Evolutionary conservation across 2,888 invertebrate species (phyloP), one percentile per base, ranked within the genome.

Genomic region (Digitonthophagus gazella): DNA sequence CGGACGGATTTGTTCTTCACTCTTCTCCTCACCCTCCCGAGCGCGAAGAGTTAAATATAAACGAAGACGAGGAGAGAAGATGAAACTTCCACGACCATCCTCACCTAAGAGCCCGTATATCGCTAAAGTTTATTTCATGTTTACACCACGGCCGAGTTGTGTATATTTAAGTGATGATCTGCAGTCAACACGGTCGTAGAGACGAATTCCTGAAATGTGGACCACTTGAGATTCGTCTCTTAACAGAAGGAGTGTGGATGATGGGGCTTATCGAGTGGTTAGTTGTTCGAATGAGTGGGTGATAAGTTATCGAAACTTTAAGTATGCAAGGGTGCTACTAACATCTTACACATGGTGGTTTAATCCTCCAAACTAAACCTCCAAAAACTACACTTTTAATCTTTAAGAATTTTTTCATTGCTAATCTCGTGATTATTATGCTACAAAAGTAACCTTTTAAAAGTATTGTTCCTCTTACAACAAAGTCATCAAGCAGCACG

Each of bases 91-190:
- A 44, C 28, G 28, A 11, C 28, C 6, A 44, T 44, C 11, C 8
- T 8, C 8, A 44, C 28, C 11, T 11, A 11, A 44, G 28, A 5
- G 28, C 28, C 6, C 28, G 28, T 44, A 44, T 44, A 44, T 44
- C 28, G 28, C 28, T 44, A 44, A 44, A 44, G 28, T 44, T 44
- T 44, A 72, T 70, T 67, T 63, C 69, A 20, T 73, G 72, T 73
- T 73, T 73, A 73, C 73, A 73, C 61, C 71, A 58, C 71, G 67
- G 67, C 69, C 69, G 66, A 67, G 68, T 19, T 71, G 69, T 71
- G 69, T 69, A 65, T 70, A 73, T 69, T 44, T 72, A 71, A 66
- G 69, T 70, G 74, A 74, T 73, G 72, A 72, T 70, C 65, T 65
- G 63, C 28, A 44, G 28, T 44, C 28, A 44, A 44, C 28, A 44